Base-by-base conservation (phyloP, 2,888 invertebrate genomes). In the Phasia obesa region DNA sequence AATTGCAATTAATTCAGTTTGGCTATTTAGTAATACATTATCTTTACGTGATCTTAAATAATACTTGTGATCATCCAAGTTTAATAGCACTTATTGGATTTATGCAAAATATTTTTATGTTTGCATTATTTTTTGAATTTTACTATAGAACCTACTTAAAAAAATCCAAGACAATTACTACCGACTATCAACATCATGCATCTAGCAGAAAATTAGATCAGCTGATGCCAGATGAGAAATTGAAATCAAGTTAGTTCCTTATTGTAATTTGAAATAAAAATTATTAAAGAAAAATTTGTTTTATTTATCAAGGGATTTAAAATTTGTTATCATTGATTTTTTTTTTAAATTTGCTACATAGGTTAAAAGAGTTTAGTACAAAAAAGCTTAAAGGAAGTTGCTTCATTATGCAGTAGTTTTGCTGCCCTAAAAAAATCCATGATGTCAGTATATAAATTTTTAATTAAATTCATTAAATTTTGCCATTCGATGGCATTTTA, bases 1-100 rank as follows among this genome's bases (percentile, higher is more conserved):
- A 95, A 88, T 88, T 97, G 86, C 97, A 98, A 92, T 93, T 97
- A 89, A 94, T 94, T 0, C 96, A 96, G 88, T 96, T 96, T 87
- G 91, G 93, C 35, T 87, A 93, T 81, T 91, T 94, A 35, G 90
- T 93, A 0, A 73, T 94, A 0, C 94, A 95, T 85, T 94, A 88
- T 93, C 92, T 90, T 81, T 88, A 87, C 21, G 88, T 88, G 4
- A 85, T 91, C n/a, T 23, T 90, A 0, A 85, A 85, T 31, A 90
- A 91, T 60, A 85, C 87, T 1, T 91, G 91, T 59, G 84, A 86
- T 9, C 88, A 88, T 69, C 88, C 91, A 2, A 57, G 65, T 1
- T 23, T 88, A 9, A 71, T 91, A 0, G 77, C 88, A 0, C 86
- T 90, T 65, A 71, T 88, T 0, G 91, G 90, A 0, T 84, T 88